A percentile compares a stretch with the other conserved stretches of the same genome.
Conservation (phyloP, 2,797 vertebrate species). For the Pipistrellus nathusii region DNA sequence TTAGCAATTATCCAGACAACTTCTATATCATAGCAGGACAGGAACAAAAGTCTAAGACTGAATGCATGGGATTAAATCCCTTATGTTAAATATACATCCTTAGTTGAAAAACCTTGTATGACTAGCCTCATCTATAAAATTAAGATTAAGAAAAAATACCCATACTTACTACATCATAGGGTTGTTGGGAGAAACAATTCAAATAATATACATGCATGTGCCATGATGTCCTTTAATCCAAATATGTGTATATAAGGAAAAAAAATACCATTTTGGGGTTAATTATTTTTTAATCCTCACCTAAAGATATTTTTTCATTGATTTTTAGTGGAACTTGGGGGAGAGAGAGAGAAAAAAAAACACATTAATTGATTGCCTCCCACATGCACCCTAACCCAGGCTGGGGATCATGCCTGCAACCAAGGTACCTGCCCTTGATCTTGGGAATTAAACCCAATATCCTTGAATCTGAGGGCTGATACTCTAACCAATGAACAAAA, state of each 20-base stretch:
- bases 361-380: too few species aligned
- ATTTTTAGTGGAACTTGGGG: too few species aligned
- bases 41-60: background rate
- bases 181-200: slow-evolving; percentile 22
- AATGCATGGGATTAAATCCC: background rate
- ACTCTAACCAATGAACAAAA: too few species aligned
- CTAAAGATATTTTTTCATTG: too few species aligned
- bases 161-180: background rate
- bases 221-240: background rate
- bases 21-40: background rate
- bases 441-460: too few species aligned
- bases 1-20: background rate
- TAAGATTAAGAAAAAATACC: background rate
- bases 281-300: background rate
- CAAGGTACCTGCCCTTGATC: too few species aligned
- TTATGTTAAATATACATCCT: background rate
- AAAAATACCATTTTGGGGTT: background rate
- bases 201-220: background rate
- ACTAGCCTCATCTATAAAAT: background rate
- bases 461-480: too few species aligned
- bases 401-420: too few species aligned
- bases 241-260: background rate
- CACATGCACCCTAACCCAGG: too few species aligned
- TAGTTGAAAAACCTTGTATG: background rate
- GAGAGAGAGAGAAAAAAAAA: too few species aligned